Evolutionary conservation across 2,888 invertebrate genomes (phyloP).

Genomic region (Andrena praecox): DNA sequence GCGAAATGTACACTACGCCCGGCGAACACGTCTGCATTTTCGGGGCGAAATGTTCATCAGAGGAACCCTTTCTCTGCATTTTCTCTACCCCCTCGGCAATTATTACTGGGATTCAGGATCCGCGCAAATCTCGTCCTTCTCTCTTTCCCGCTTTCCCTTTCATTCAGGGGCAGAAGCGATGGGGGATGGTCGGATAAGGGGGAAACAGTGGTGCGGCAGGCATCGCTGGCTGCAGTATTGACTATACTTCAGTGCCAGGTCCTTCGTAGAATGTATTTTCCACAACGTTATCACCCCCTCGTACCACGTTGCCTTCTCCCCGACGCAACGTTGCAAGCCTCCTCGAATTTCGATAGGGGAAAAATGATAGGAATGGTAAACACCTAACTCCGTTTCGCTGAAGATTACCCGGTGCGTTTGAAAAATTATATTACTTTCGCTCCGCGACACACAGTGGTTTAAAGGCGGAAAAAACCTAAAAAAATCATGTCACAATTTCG

Average conservation of each 20-base stretch:
- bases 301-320: conserved; percentile 47
- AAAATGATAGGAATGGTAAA: conserved; percentile 20
- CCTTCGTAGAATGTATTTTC: conserved; percentile 72
- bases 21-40: conserved; percentile 49
- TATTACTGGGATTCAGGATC: conserved; percentile 68
- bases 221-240: conserved; percentile 78
- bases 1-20: conserved; percentile 19
- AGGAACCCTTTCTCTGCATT: conserved; percentile 60
- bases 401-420: background rate
- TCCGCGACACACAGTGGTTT: no score
- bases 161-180: conserved; percentile 42
- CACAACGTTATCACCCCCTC: conserved; percentile 73
- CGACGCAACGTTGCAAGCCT: conserved; percentile 30
- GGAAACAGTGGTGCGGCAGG: conserved; percentile 56
- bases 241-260: conserved; percentile 71
- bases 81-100: conserved; percentile 61
- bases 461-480: no score
- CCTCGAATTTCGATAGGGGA: conserved; percentile 40
- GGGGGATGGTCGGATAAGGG: conserved; percentile 52
- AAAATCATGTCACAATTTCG: no score
- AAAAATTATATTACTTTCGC: background rate
- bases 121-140: conserved; percentile 61
- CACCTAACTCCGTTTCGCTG: conserved; percentile 22
- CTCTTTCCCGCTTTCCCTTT: conserved; percentile 58
- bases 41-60: conserved; percentile 60